A percentile compares a stretch with the other conserved stretches of the same genome.
Evolutionary conservation across 2,797 vertebrate genomes (phyloP).

Genomic region (Cryptoblepharus egeriae): DNA sequence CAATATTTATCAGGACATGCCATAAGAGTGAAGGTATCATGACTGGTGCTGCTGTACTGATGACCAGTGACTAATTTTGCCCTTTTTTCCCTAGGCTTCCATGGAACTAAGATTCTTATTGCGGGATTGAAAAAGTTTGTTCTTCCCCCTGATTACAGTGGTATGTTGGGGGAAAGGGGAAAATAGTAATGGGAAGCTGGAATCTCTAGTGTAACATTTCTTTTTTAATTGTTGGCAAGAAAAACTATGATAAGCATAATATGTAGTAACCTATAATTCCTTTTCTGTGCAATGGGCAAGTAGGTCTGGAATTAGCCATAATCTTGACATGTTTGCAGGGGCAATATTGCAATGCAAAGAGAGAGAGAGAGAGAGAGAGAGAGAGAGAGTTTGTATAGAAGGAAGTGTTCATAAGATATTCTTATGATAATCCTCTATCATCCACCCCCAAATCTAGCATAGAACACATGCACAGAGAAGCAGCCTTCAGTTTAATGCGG

Average conservation of each 20-base stretch:
- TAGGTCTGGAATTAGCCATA: not conserved
- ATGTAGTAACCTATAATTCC: not conserved
- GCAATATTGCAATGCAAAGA: too few relatives aligned
- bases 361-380: too few relatives aligned
- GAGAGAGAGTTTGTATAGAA: too few relatives aligned
- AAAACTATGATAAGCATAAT: not conserved
- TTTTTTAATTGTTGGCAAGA: not conserved
- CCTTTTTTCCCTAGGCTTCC: slow-evolving; percentile 38
- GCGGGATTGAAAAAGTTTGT: slow-evolving; percentile 83
- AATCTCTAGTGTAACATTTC: not conserved
- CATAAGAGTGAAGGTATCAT: not conserved
- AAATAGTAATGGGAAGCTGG: not conserved
- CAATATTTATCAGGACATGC: not conserved
- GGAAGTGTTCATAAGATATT: too few relatives aligned
- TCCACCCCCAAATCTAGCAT: not conserved
- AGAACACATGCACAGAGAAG: not conserved
- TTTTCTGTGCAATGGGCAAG: not conserved
- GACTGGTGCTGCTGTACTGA: not conserved
- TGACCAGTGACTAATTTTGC: not conserved
- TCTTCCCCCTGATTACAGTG: slow-evolving; percentile 85
- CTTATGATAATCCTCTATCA: not conserved
- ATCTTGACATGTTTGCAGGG: not conserved
- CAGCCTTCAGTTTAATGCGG: not conserved
- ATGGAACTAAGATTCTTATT: slow-evolving; percentile 46
- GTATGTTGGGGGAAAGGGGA: slow-evolving; percentile 71